phyloP scores from a whole-genome alignment of 2,797 vertebrate genomes.

The Anisognathus igniventris region DNA sequence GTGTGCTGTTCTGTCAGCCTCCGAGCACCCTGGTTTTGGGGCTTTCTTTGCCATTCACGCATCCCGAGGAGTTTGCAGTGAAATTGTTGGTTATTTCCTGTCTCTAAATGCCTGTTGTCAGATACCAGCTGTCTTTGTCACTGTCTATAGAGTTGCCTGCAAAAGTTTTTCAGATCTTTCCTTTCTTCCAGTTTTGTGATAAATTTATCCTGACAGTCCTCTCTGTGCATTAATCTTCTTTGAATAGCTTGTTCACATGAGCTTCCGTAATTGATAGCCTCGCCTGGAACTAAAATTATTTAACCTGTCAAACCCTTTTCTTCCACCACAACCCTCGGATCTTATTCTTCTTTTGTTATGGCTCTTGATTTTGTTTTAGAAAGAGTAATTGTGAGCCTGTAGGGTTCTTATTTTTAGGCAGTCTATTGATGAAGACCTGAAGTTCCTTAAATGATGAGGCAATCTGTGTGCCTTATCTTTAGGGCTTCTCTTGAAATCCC shows the following conservation, averaged over 20 bases:
- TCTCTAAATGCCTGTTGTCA: background rate
- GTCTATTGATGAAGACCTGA: conserved; percentile 3
- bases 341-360: conserved; percentile 39
- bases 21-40: background rate
- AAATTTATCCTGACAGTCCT: conserved; percentile 17
- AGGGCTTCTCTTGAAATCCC: background rate
- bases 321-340: background rate
- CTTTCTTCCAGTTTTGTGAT: conserved; percentile 7
- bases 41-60: background rate
- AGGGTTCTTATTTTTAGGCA: background rate
- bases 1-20: background rate
- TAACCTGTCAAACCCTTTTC: conserved; percentile 46
- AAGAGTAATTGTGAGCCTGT: conserved; percentile 33
- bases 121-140: conserved; percentile 14
- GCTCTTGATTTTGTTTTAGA: conserved; percentile 44
- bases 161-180: conserved; percentile 12
- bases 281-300: conserved; percentile 5
- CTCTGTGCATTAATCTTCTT: conserved; percentile 19
- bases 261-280: conserved; percentile 31
- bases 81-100: background rate
- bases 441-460: background rate
- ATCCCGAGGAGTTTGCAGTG: background rate
- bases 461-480: background rate
- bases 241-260: conserved; percentile 14
- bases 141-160: background rate